A percentile compares a stretch with the other conserved stretches of the same genome.
phyloP scores from a whole-genome alignment of 2,113 vertebrate genomes.

The Rhea americana region DNA sequence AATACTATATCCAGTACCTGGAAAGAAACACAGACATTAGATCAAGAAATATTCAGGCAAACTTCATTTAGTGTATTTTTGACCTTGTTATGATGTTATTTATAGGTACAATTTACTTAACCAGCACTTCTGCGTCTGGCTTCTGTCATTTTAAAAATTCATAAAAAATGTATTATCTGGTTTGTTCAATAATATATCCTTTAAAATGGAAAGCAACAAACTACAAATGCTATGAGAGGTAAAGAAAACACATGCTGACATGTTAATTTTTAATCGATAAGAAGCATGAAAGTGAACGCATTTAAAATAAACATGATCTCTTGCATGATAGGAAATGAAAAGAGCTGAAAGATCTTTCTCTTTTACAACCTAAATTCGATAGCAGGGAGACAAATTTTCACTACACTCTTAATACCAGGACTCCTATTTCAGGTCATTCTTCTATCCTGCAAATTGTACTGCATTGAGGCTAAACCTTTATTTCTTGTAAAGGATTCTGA shows the following conservation, averaged over 20 bases:
- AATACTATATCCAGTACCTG: not conserved
- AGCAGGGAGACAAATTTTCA: not conserved
- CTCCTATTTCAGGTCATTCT: not conserved
- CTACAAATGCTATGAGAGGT: slow-evolving; percentile 14
- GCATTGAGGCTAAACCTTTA: not conserved
- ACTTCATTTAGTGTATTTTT: slow-evolving; percentile 44
- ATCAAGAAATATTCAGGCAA: slow-evolving; percentile 21
- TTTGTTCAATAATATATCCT: slow-evolving; percentile 58
- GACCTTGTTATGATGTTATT: slow-evolving; percentile 30
- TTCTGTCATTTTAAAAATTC: slow-evolving; percentile 50
- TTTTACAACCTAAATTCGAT: not conserved
- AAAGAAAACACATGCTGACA: slow-evolving; percentile 24
- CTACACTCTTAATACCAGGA: not conserved
- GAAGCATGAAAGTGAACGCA: not conserved
- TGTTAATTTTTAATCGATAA: slow-evolving; percentile 48
- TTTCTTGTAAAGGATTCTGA: not conserved
- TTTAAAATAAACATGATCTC: not conserved
- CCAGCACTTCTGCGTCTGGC: slow-evolving; percentile 1
- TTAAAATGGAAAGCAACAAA: slow-evolving; percentile 57
- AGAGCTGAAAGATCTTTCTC: not conserved
- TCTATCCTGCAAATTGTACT: not conserved
- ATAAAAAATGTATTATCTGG: slow-evolving; percentile 50
- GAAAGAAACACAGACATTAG: not conserved
- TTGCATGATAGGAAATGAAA: not conserved
- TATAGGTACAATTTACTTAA: slow-evolving; percentile 57